phyloP scores from a whole-genome alignment of 2,797 vertebrate genomes.

The Notamacropus eugenii region DNA sequence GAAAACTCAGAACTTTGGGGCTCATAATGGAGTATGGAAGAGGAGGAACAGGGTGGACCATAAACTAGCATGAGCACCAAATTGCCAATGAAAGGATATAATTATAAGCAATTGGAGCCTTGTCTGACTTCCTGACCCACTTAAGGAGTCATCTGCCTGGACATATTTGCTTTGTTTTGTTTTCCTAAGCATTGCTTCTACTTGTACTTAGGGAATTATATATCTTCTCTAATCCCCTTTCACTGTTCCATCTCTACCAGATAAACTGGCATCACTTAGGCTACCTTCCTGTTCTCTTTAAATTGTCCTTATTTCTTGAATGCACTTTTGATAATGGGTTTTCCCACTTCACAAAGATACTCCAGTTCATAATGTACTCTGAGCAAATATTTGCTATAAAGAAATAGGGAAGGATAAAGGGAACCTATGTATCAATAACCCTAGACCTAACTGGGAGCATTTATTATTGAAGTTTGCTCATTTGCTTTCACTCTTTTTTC shows the following conservation, averaged over 20 bases:
- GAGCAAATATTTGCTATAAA: neutral
- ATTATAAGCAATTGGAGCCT: neutral
- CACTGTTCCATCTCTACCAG: neutral
- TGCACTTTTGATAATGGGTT: neutral
- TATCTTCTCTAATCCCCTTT: neutral
- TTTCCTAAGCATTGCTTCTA: neutral
- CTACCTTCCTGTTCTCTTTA: neutral
- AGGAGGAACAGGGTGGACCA: neutral
- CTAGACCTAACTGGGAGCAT: neutral
- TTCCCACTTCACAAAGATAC: neutral
- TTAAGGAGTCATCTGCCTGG: neutral
- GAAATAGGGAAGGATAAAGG: neutral
- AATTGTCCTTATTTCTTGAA: neutral
- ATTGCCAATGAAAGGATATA: neutral
- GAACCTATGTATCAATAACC: neutral
- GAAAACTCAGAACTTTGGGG: neutral
- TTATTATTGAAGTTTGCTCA: neutral
- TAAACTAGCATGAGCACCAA: neutral
- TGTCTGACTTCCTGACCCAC: neutral
- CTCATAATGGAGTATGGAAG: neutral
- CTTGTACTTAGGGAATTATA: neutral
- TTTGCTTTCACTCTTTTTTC: neutral
- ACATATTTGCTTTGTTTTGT: neutral
- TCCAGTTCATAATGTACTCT: neutral
- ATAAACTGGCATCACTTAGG: neutral